A percentile compares a stretch with the other conserved stretches of the same genome.
Evolutionary conservation across 2,113 vertebrate genomes (phyloP).

Genomic region (Plectropomus leopardus): DNA sequence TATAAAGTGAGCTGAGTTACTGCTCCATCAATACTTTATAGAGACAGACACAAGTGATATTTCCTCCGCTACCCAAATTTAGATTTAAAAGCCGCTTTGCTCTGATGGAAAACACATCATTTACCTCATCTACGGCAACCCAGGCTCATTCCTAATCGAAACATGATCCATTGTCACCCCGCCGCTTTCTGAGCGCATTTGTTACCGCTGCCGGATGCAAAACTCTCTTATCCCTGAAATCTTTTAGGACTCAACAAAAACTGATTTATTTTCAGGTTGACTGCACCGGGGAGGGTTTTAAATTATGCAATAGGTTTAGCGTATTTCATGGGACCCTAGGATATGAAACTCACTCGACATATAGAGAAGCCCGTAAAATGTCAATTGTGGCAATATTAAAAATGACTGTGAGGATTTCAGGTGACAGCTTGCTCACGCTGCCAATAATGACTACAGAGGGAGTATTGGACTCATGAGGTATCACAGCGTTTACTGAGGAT

Average conservation of each 20-base stretch:
- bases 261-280: slow-evolving; percentile 49
- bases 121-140: slow-evolving; percentile 57
- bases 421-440: slow-evolving; percentile 28
- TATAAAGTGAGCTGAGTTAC: slow-evolving; percentile 74
- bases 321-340: slow-evolving; percentile 21
- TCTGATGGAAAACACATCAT: slow-evolving; percentile 66
- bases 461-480: slow-evolving; percentile 3
- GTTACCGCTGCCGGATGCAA: slow-evolving; percentile 28
- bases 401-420: slow-evolving; percentile 28
- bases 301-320: slow-evolving; percentile 42
- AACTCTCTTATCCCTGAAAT: slow-evolving; percentile 43
- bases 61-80: slow-evolving; percentile 64
- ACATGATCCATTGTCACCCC: slow-evolving; percentile 61
- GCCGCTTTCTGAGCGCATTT: slow-evolving; percentile 39
- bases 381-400: slow-evolving; percentile 21
- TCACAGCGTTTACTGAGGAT: slow-evolving; percentile 40
- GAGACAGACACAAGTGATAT: slow-evolving; percentile 75
- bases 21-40: slow-evolving; percentile 74
- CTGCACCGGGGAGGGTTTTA: slow-evolving; percentile 14
- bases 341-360: slow-evolving; percentile 17
- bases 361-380: slow-evolving; percentile 33
- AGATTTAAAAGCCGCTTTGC: slow-evolving; percentile 67
- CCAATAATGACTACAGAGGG: slow-evolving; percentile 24
- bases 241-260: slow-evolving; percentile 56
- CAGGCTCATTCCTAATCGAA: slow-evolving; percentile 52